Evolutionary conservation across 2,797 vertebrate genomes (phyloP), one percentile per base, ranked within the genome.

Genomic region (Triplophysa bombifrons): DNA sequence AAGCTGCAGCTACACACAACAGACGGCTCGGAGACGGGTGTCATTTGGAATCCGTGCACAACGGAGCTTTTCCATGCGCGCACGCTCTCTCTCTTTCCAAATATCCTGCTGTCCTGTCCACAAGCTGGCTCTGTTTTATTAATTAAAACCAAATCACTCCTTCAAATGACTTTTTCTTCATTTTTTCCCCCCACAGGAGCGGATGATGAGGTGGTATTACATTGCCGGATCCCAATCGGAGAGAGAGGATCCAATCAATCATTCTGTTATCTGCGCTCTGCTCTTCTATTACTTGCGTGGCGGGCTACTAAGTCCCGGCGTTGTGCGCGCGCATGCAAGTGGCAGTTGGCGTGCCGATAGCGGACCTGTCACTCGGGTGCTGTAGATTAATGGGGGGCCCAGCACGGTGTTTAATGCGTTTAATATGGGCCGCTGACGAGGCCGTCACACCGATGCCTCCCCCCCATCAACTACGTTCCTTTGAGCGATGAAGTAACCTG

Each of bases 361-460:
- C 87, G 46, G 78, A 79, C 84, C 91, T 92, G 91, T 93, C 91
- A 92, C 90, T 87, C 86, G 85, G 87, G 87, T 66, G 76, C 84
- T 77, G 82, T 87, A 93, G 93, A 94, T 94, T 94, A 94, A 93
- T 91, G 90, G 90, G 89, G 78, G 86, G 84, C 87, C 82, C 66
- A 83, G 88, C 80, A 86, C 82, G 82, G 86, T 92, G 90, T 92
- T 94, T 93, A 93, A 93, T 92, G 90, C 89, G 87, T 93, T 93
- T 94, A 93, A 94, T 94, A 93, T 90, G 91, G 89, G 91, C 91
- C 86, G 84, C 87, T 89, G 90, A 91, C 86, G 90, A 93, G 89
- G 88, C 89, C 85, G 89, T 91, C 90, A 89, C 89, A 89, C 85
- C 78, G 85, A 89, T 88, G 78, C 87, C 90, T 90, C 90, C 88